A percentile compares a stretch with the other conserved stretches of the same genome.
Evolutionary conservation across 2,797 vertebrate genomes (phyloP).

Genomic region (Hydrocynus forskahlii): DNA sequence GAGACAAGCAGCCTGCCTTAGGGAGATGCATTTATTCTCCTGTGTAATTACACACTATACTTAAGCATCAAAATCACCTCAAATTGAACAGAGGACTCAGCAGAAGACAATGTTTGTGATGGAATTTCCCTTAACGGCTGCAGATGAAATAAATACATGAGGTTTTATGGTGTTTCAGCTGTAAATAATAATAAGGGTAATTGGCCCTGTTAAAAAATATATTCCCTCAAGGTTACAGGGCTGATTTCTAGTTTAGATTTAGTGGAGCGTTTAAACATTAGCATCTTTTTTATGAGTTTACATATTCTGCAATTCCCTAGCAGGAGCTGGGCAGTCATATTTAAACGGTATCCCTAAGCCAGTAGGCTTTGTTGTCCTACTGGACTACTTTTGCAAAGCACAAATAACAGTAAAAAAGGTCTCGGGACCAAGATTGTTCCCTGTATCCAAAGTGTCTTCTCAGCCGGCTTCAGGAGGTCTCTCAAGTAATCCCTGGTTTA

Average conservation of each 20-base stretch:
- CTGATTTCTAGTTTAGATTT: slow-evolving; percentile 55
- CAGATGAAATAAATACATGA: too few species aligned
- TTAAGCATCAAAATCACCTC: slow-evolving; percentile 21
- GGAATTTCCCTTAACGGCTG: slow-evolving; percentile 5
- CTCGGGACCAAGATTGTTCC: slow-evolving; percentile 71
- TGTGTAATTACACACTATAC: slow-evolving; percentile 20
- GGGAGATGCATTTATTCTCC: slow-evolving; percentile 21
- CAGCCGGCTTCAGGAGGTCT: slow-evolving; percentile 61
- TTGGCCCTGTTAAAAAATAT: slow-evolving; percentile 38
- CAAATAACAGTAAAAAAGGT: slow-evolving; percentile 64
- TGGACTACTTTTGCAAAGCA: slow-evolving; percentile 53
- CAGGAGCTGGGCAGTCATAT: slow-evolving; percentile 66
- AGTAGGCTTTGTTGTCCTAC: slow-evolving; percentile 47
- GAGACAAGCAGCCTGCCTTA: slow-evolving; percentile 11
- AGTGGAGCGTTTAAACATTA: slow-evolving; percentile 60
- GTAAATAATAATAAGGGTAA: slow-evolving; percentile 10
- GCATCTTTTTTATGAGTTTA: slow-evolving; percentile 58
- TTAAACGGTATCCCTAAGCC: slow-evolving; percentile 66
- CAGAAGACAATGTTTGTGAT: background rate
- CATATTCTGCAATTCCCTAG: slow-evolving; percentile 65
- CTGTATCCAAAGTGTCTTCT: slow-evolving; percentile 63
- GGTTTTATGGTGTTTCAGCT: background rate
- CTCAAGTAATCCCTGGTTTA: slow-evolving; percentile 43
- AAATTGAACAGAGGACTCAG: slow-evolving; percentile 1
- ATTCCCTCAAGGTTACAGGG: slow-evolving; percentile 55